phyloP scores from a whole-genome alignment of 2,888 invertebrate genomes.

The Serripes groenlandicus region DNA sequence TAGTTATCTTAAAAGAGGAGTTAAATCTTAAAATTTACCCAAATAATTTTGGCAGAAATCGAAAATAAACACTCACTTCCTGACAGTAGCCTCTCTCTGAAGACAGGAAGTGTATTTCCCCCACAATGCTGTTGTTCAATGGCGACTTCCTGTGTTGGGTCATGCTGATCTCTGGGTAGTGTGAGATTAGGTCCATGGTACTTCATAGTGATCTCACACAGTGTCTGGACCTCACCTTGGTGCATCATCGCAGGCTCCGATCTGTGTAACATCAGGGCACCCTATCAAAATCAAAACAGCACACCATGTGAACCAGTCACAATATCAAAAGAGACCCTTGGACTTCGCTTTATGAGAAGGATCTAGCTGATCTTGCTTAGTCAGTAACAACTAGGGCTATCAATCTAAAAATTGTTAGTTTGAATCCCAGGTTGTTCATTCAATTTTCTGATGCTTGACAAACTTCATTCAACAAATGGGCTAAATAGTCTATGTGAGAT shows the following conservation, averaged over 20 bases:
- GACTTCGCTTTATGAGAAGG: too few relatives aligned
- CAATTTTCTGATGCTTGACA: too few relatives aligned
- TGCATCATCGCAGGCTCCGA: conserved; percentile 82
- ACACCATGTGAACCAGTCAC: too few relatives aligned
- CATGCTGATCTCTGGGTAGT: conserved; percentile 80
- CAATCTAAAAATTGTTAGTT: too few relatives aligned
- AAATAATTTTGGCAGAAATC: too few relatives aligned
- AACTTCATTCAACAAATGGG: too few relatives aligned
- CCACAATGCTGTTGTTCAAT: conserved; percentile 87
- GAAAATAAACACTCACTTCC: conserved; percentile 70
- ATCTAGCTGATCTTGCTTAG: too few relatives aligned
- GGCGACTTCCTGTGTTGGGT: conserved; percentile 82
- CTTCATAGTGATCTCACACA: conserved; percentile 83
- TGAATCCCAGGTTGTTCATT: too few relatives aligned
- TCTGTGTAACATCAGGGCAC: conserved; percentile 77
- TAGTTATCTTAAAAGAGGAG: neutral
- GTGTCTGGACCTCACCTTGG: conserved; percentile 79
- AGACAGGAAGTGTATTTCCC: conserved; percentile 86
- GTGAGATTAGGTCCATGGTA: conserved; percentile 84
- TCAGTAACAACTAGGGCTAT: too few relatives aligned
- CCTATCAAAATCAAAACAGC: conserved; percentile 64
- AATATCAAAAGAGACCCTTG: too few relatives aligned
- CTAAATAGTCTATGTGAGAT: too few relatives aligned
- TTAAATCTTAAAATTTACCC: neutral
- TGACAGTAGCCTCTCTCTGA: conserved; percentile 81